Evolutionary conservation across 2,113 vertebrate genomes (phyloP).

Genomic region (Lynx canadensis): DNA sequence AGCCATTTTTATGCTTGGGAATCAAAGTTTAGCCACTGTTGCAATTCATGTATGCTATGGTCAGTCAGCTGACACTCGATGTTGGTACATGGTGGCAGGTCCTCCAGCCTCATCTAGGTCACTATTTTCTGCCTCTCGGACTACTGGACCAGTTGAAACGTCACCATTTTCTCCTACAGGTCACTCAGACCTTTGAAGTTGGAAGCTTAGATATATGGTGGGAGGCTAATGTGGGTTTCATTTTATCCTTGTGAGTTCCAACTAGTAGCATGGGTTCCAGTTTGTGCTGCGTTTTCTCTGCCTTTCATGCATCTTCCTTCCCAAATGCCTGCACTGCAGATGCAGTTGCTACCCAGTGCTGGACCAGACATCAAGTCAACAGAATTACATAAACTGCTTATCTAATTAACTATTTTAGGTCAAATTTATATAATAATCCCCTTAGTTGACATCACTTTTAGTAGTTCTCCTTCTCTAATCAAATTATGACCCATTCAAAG

Average conservation of each 20-base stretch:
- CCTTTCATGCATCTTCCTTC: neutral
- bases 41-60: neutral
- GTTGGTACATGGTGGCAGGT: neutral
- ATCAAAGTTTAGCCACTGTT: neutral
- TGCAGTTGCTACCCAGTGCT: neutral
- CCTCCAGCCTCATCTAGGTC: neutral
- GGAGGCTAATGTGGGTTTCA: neutral
- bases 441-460: neutral
- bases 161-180: neutral
- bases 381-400: neutral
- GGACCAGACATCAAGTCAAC: neutral
- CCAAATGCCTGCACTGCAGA: neutral
- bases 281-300: neutral
- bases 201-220: neutral
- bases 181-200: neutral
- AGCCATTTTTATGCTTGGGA: neutral
- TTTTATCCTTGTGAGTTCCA: neutral
- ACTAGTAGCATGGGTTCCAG: neutral
- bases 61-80: neutral
- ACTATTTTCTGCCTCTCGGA: neutral
- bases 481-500: neutral
- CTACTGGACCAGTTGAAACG: neutral
- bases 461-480: neutral
- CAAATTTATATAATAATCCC: neutral
- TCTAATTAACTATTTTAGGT: neutral